Percentiles rank a stretch among this genome's conserved stretches.
These are phyloP conservation scores for Turritopsis rubra DNA, from an alignment of 30 jellyfish, hydroid and myxozoan genomes.

Conservation along the genomic window DNA sequence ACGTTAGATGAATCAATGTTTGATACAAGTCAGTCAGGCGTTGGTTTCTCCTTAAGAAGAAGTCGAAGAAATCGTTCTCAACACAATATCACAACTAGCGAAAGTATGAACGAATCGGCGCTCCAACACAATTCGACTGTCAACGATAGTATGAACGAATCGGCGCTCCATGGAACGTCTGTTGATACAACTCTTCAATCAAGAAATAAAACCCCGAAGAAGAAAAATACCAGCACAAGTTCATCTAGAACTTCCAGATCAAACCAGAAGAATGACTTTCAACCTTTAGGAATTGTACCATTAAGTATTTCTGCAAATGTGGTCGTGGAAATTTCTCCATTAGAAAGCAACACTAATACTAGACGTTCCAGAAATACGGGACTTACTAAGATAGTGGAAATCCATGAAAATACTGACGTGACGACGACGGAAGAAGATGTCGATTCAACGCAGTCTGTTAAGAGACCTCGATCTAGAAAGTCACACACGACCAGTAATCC, in stretches of 20 bases:
- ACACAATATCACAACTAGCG: neutral
- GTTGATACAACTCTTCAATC: neutral
- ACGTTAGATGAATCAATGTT: neutral
- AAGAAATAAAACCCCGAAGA: neutral
- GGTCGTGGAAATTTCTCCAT: neutral
- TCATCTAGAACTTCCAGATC: neutral
- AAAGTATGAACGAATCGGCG: neutral
- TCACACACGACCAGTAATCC: neutral
- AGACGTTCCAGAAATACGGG: neutral
- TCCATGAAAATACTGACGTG: neutral
- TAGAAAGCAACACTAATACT: neutral
- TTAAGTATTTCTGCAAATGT: neutral
- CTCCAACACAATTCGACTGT: neutral
- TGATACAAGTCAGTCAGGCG: neutral
- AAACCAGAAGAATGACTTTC: neutral
- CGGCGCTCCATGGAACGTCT: too few species aligned
- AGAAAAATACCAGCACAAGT: neutral
- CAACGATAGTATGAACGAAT: neutral
- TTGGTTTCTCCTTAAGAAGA: neutral
- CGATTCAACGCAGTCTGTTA: neutral
- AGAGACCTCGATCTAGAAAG: neutral
- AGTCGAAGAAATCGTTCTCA: neutral
- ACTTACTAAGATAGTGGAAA: neutral
- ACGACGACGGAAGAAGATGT: neutral
- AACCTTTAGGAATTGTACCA: neutral